Percentiles rank a stretch among this genome's conserved stretches.
These are phyloP conservation scores for Cotesia congregata DNA, from an alignment of 2,888 invertebrate genomes.

Conservation along the genomic window DNA sequence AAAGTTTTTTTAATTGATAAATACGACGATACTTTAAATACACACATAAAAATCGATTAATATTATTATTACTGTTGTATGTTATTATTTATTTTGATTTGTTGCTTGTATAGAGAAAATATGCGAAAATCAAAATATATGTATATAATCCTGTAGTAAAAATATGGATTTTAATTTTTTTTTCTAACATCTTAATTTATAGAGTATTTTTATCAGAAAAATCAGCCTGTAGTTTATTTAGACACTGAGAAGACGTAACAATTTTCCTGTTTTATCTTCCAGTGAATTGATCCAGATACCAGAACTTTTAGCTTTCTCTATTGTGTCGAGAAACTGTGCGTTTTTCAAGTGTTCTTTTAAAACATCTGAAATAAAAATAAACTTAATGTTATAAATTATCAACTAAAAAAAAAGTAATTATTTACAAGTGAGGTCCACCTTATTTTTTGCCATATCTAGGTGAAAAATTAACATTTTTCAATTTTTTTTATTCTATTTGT, in stretches of 20 bases:
- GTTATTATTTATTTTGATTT: constrained; percentile 17
- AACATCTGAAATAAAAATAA: constrained; percentile 41
- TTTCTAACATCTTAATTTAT: neutral
- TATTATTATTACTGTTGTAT: neutral
- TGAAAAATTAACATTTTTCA: too few relatives aligned
- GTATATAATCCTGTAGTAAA: constrained; percentile 21
- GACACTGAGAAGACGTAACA: neutral
- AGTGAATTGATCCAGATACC: constrained; percentile 1
- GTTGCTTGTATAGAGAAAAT: neutral
- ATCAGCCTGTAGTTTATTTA: constrained; percentile 24
- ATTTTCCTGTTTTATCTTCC: neutral
- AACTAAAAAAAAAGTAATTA: neutral
- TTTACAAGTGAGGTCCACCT: too few relatives aligned
- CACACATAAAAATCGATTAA: constrained; percentile 4
- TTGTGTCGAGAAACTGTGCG: constrained; percentile 41
- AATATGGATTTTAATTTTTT: constrained; percentile 21
- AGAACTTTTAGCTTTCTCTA: constrained; percentile 34
- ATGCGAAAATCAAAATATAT: neutral
- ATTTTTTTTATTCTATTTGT: too few relatives aligned
- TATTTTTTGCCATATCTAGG: too few relatives aligned
- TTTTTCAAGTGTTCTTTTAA: constrained; percentile 53
- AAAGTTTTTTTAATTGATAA: neutral
- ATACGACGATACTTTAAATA: constrained; percentile 11
- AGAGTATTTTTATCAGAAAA: neutral
- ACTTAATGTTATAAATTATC: neutral